Conservation (phyloP, 1,140 invertebrate species). For the Tribolium castaneum region DNA sequence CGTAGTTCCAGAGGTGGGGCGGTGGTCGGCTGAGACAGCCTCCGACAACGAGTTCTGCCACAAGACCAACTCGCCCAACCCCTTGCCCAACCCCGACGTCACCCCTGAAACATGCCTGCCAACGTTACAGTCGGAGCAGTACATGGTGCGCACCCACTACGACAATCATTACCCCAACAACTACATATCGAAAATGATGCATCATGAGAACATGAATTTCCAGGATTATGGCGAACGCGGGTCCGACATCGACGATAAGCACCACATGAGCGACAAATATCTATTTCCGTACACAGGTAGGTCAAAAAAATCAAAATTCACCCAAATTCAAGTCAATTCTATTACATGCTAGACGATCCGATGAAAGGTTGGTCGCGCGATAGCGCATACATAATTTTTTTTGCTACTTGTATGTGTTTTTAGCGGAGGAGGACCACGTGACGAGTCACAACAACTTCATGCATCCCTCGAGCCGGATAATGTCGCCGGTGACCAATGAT, state of each 20-base stretch:
- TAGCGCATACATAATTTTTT: neutral
- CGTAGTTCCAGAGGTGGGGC: constrained; percentile 70
- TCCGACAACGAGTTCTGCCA: constrained; percentile 79
- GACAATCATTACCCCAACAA: constrained; percentile 70
- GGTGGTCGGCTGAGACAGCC: constrained; percentile 82
- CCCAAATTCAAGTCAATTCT: constrained; percentile 55
- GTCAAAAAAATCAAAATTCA: constrained; percentile 59
- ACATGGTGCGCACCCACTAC: constrained; percentile 63
- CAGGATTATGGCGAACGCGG: constrained; percentile 71
- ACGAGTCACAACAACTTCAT: constrained; percentile 57
- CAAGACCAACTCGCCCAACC: constrained; percentile 77
- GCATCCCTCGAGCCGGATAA: constrained; percentile 58
- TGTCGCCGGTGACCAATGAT: constrained; percentile 61
- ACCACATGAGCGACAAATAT: constrained; percentile 80
- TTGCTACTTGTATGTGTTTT: neutral
- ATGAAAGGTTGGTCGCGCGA: constrained; percentile 48
- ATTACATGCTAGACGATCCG: constrained; percentile 53
- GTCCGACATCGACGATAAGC: constrained; percentile 80
- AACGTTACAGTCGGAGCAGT: constrained; percentile 65
- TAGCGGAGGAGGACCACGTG: constrained; percentile 71
- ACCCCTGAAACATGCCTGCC: constrained; percentile 71
- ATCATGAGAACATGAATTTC: constrained; percentile 70
- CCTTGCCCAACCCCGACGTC: constrained; percentile 78
- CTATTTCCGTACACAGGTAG: constrained; percentile 79
- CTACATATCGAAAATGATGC: constrained; percentile 68